Conservation (phyloP, 2,113 vertebrate genomes). For the Rhynchopsitta pachyrhyncha region DNA sequence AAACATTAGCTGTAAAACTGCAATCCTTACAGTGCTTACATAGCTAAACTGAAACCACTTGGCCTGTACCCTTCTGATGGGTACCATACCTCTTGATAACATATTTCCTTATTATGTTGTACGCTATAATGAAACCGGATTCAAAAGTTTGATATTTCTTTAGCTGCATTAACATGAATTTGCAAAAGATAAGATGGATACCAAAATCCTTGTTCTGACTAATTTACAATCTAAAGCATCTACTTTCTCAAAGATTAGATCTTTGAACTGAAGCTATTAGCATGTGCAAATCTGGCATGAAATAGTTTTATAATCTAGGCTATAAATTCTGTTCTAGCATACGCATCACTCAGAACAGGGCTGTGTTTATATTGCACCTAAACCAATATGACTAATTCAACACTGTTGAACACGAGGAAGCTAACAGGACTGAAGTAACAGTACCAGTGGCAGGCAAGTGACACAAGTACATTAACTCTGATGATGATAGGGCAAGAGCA, state of each 20-base stretch:
- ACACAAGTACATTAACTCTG: neutral
- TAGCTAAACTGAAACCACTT: neutral
- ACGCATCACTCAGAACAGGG: accelerated
- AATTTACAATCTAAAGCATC: neutral
- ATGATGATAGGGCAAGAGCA: neutral
- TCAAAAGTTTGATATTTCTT: neutral
- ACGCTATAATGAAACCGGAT: neutral
- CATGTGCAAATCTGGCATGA: accelerated
- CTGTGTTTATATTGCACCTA: neutral
- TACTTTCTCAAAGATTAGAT: neutral
- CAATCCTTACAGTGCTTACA: neutral
- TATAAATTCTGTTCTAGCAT: neutral
- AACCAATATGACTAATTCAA: neutral
- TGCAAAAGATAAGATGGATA: neutral
- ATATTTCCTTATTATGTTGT: neutral
- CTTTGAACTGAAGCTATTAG: neutral
- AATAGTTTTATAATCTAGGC: neutral
- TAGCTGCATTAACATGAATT: neutral
- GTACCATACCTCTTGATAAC: neutral
- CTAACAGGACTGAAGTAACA: neutral
- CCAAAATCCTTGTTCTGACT: neutral
- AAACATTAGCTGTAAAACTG: neutral
- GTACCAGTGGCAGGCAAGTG: neutral
- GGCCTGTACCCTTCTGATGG: neutral
- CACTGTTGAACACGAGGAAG: neutral